Evolutionary conservation across 2,113 vertebrate species (phyloP).

Genomic region (Nipponia nippon): DNA sequence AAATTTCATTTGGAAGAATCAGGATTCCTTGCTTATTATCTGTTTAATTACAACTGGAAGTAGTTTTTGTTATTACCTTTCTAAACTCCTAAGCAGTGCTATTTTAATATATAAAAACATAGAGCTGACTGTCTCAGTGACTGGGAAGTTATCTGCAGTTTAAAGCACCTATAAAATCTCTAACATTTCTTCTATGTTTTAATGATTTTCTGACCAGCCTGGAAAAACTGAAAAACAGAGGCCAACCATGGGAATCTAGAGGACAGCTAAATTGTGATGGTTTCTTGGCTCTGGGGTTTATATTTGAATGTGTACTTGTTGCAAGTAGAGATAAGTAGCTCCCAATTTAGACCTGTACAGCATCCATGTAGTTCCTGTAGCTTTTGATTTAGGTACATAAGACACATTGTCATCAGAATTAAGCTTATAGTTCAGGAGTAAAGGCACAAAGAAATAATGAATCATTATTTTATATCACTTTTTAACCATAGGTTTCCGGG

Average conservation of each 20-base stretch:
- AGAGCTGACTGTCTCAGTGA: neutral
- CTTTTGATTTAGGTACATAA: neutral
- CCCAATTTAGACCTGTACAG: neutral
- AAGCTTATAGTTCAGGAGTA: neutral
- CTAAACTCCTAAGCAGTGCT: neutral
- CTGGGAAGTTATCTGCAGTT: neutral
- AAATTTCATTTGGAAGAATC: neutral
- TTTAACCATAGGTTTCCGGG: neutral
- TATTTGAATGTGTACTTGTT: neutral
- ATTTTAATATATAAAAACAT: neutral
- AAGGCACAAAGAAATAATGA: neutral
- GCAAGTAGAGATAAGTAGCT: neutral
- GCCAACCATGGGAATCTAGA: neutral
- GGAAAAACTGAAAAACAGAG: neutral
- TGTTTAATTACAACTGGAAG: neutral
- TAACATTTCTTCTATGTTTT: neutral
- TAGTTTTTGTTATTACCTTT: neutral
- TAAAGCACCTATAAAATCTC: neutral
- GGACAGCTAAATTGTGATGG: neutral
- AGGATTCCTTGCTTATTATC: neutral
- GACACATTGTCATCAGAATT: neutral
- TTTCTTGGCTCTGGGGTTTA: neutral
- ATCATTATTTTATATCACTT: neutral
- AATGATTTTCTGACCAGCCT: neutral
- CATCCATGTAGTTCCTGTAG: neutral